These are phyloP conservation scores for Galeruca laticollis DNA, from an alignment of 2,888 invertebrate species.

Conservation along the genomic window DNA sequence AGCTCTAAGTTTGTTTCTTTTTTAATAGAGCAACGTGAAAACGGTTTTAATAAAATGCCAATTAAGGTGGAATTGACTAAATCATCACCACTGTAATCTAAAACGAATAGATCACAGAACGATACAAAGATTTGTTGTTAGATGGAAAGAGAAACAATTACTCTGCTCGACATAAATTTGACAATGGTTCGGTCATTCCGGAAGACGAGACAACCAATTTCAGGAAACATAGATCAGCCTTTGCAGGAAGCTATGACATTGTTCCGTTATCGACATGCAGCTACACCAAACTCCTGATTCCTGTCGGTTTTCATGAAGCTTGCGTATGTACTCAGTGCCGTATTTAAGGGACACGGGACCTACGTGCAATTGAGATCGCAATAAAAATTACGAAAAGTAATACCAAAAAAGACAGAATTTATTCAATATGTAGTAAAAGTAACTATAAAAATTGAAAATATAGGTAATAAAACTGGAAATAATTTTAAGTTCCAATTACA, in stretches of 20 bases:
- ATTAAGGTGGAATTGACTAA: not conserved
- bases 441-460: too few species aligned
- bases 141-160: slow-evolving; percentile 44
- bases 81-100: not conserved
- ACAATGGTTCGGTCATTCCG: slow-evolving; percentile 57
- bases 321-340: slow-evolving; percentile 32
- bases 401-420: too few species aligned
- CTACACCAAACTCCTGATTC: slow-evolving; percentile 45
- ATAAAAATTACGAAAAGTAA: too few species aligned
- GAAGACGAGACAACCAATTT: slow-evolving; percentile 49
- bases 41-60: too few species aligned
- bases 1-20: too few species aligned
- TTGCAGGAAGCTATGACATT: slow-evolving; percentile 59
- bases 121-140: slow-evolving; percentile 18
- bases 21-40: too few species aligned
- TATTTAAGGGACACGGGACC: slow-evolving; percentile 4
- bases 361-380: too few species aligned
- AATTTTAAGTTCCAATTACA: too few species aligned
- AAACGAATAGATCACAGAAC: not conserved
- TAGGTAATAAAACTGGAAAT: too few species aligned
- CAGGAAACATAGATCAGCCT: slow-evolving; percentile 61
- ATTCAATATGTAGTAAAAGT: too few species aligned
- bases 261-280: slow-evolving; percentile 61
- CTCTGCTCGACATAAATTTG: slow-evolving; percentile 45
- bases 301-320: slow-evolving; percentile 41